These are phyloP conservation scores for Gambusia yucatana DNA, from an alignment of 2,797 vertebrate species.

Conservation along the genomic window DNA sequence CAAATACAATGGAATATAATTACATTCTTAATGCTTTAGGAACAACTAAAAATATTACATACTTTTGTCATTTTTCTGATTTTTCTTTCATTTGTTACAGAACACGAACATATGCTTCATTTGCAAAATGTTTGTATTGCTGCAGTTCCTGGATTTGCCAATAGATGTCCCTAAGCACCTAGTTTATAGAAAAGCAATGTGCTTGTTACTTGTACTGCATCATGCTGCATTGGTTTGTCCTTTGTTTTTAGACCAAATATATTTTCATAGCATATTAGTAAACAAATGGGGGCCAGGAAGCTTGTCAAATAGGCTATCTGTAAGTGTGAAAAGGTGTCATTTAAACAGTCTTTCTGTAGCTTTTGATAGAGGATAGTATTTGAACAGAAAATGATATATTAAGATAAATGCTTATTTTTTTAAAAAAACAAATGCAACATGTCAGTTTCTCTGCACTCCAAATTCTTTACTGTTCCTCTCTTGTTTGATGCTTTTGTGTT, in stretches of 20 bases:
- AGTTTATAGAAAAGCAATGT: neutral
- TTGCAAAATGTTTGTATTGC: neutral
- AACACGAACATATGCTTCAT: neutral
- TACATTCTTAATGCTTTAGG: neutral
- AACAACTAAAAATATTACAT: neutral
- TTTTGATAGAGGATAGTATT: neutral
- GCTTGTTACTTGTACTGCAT: neutral
- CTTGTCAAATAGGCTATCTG: neutral
- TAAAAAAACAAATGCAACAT: neutral
- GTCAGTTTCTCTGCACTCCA: neutral
- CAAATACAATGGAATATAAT: neutral
- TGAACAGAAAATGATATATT: neutral
- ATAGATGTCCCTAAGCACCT: constrained; percentile 35
- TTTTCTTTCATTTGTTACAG: neutral
- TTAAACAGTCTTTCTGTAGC: neutral
- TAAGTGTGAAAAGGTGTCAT: neutral
- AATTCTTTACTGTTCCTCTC: neutral
- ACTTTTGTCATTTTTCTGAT: neutral
- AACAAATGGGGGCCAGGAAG: neutral
- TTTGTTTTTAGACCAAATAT: neutral
- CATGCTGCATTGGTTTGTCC: neutral
- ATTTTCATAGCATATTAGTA: neutral
- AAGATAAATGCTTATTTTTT: neutral
- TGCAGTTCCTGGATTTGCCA: constrained; percentile 42
- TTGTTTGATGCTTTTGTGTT: neutral